phyloP scores from a whole-genome alignment of 2,888 invertebrate species.

The Watsonalla binaria region DNA sequence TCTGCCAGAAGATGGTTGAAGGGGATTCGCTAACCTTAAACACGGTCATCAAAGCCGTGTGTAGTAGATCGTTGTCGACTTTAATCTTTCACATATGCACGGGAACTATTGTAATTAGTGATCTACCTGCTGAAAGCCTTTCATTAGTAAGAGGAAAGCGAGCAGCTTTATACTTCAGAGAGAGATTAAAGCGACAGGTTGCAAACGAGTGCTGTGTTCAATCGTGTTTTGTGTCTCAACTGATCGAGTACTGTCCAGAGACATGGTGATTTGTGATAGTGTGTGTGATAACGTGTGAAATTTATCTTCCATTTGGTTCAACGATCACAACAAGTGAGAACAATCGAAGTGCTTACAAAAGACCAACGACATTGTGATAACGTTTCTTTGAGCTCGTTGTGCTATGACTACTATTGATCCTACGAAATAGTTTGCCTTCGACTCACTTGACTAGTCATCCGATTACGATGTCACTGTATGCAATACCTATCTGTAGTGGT shows the following conservation, averaged over 20 bases:
- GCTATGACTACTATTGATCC: not conserved
- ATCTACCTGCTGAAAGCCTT: slow-evolving; percentile 32
- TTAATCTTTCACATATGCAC: slow-evolving; percentile 49
- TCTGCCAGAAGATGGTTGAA: slow-evolving; percentile 34
- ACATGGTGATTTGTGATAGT: slow-evolving; percentile 38
- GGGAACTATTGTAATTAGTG: slow-evolving; percentile 35
- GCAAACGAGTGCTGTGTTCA: slow-evolving; percentile 54
- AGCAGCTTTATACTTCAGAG: slow-evolving; percentile 38
- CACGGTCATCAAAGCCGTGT: slow-evolving; percentile 40
- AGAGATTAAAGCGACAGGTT: slow-evolving; percentile 45
- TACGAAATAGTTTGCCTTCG: too few species aligned
- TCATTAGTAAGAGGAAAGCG: slow-evolving; percentile 45
- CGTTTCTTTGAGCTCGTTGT: not conserved
- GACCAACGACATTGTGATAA: not conserved
- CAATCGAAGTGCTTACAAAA: not conserved
- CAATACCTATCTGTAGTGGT: too few species aligned
- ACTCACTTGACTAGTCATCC: too few species aligned
- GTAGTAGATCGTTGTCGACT: slow-evolving; percentile 44
- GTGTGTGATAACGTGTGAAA: slow-evolving; percentile 11
- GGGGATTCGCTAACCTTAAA: slow-evolving; percentile 42
- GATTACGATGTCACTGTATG: too few species aligned
- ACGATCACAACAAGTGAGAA: not conserved
- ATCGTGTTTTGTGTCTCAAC: slow-evolving; percentile 51
- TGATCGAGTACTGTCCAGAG: slow-evolving; percentile 63
- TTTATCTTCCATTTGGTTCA: too few species aligned